Conservation (phyloP, 2,888 invertebrate species). For the Callosobruchus maculatus region DNA sequence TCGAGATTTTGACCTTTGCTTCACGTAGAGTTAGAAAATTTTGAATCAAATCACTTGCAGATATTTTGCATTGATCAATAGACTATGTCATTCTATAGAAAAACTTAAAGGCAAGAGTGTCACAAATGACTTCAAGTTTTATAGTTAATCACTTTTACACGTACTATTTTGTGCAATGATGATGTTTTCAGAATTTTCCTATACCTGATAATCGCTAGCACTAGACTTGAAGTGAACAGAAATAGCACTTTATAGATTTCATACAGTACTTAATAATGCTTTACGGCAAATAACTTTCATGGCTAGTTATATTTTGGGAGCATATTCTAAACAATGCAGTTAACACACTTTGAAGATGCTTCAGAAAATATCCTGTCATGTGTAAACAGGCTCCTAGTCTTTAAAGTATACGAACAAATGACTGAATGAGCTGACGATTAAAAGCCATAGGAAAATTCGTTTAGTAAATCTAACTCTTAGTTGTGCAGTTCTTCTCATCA, state of each 20-base stretch:
- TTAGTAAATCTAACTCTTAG: neutral
- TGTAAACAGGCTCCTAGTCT: no score
- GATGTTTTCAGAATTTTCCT: neutral
- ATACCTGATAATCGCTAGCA: neutral
- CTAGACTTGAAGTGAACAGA: neutral
- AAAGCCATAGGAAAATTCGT: neutral
- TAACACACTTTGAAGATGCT: no score
- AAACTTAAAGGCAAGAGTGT: neutral
- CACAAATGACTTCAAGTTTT: neutral
- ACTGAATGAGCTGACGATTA: neutral
- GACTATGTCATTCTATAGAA: neutral
- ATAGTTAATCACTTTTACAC: neutral
- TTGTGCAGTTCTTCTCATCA: neutral
- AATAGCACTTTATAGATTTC: no score
- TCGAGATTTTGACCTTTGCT: no score
- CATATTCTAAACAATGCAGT: no score
- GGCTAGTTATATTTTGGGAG: no score
- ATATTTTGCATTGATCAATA: neutral
- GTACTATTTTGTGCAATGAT: neutral
- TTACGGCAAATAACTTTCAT: no score
- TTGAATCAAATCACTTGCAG: no score
- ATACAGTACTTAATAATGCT: no score
- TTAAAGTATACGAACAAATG: no score
- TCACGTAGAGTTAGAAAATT: no score
- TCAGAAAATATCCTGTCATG: no score